Base-by-base conservation (phyloP, 2,113 vertebrate genomes). In the Silurus asotus region DNA sequence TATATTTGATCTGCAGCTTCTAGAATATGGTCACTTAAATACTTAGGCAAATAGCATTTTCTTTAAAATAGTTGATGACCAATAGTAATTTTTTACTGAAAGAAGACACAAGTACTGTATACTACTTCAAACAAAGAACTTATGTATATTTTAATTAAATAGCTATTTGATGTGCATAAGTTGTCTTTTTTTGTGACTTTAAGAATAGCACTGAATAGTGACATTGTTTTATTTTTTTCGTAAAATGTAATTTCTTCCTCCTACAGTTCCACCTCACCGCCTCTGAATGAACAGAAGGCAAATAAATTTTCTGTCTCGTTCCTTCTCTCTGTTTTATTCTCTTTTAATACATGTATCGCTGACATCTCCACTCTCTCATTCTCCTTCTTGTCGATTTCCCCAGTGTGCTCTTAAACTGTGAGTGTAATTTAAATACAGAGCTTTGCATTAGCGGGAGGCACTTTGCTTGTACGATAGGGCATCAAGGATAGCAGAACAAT, bases 391-490 rank as follows among this genome's bases (percentile, higher is more conserved):
- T 90, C 87, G 84, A 89, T 92, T 93, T 93, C 91, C 88, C 93
- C 88, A 85, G 92, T 93, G 93, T 91, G 92, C 92, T 91, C 92
- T 94, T 93, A 94, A 94, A 94, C 92, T 91, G 92, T 91, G 87
- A 65, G 89, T 75, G 84, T 94, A 90, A 94, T 94, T 94, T 94
- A 93, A 94, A 93, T 93, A 93, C 86, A 89, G 86, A 88, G 90
- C 88, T 88, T 91, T 89, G 87, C 86, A 92, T 89, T 91, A 89
- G 82, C 80, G 37, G 75, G 69, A 88, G 81, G 82, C 89, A 86
- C 83, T 87, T 83, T 90, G 84, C 78, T 65, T 87, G 81, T 89
- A 64, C 61, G 88, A 89, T 90, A 82, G 83, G 72, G 87, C 81
- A 69, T 80, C 77, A 87, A 78, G 87, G 82, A 90, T 62, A 88